Base-by-base conservation (phyloP, 2,888 invertebrate genomes). In the Erebia epiphron region DNA sequence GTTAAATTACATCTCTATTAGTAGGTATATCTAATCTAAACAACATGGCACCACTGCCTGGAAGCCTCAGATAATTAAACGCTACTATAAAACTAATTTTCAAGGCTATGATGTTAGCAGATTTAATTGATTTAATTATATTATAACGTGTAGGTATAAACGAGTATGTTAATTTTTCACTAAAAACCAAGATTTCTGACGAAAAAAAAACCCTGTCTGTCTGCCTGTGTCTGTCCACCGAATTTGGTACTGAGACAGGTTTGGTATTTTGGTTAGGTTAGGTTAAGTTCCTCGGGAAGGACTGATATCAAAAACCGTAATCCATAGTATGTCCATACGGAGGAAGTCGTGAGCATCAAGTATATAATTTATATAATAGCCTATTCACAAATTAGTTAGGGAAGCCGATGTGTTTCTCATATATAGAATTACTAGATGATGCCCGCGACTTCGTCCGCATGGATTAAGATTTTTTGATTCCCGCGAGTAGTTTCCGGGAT, bases 61-160 rank as follows among this genome's bases (percentile, higher is more conserved):
- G 58, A 49, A 10, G 56, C 56, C 56, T 21, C 56, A 56, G 21
- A 49, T 1, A 43, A 54, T 56, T 46, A 57, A 66, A 57, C 57
- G 18, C 43, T 54, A 46, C 21, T 4, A 11, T 16, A 54, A 67
- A 56, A 62, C 11, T 35, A 60, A 70, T 49, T 65, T 61, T 66
- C 72, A 70, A 73, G 72, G 72, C 61, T 61, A 58, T 26, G 46
- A 49, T 58, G 46, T 50, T 14, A 61, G 50, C 66, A 56, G 35
- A 60, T n/a, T n/a, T n/a, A n/a, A n/a, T 67, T 50, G n/a, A 67
- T 10, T 16, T 41, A 46, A 46, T 46, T 61, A 18, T 26, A 26
- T 26, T 26, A 11, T 46, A 61, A 46, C 2, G 1, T 61, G 43
- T 18, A 52, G n/a, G 16, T 18, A 52, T 16, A 9, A 43, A 43